Base-by-base conservation (phyloP, 2,888 invertebrate genomes). In the Eustalomyia histrio region DNA sequence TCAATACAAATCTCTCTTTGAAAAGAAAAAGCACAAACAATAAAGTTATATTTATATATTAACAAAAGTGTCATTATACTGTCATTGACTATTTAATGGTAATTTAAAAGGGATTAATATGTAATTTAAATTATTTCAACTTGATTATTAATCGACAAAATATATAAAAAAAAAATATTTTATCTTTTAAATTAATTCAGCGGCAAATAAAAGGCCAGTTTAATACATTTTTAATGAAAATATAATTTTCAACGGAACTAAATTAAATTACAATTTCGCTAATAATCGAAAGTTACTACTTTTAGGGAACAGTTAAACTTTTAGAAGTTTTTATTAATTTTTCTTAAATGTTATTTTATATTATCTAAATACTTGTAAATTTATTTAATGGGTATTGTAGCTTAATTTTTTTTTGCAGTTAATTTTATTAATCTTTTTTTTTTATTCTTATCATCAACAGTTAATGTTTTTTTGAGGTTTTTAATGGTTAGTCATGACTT, bases 71-170 rank as follows among this genome's bases (percentile, higher is more conserved):
- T 55, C 47, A 67, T 78, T 78, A 35, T 61, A 47, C 5, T 67
- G 65, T 78, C 78, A 78, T 53, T 61, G 47, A 78, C 60, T 72
- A 67, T 60, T 78, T 67, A 78, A 67, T 71, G 43, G 21, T 53
- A 43, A 72, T 35, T 78, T 60, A 65, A 72, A 60, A 72, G 12
- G 65, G 67, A 67, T 78, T 72, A 72, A 72, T 61, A 47, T 35
- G 55, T 60, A 67, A 61, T 61, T 55, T 35, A 53, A 65, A 55
- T 72, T 55, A 72, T 65, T 60, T 72, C 21, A 72, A 47, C 0
- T 43, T 21, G 64, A 33, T 71, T 78, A 65, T 43, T 58, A 72
- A 55, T 55, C 35, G 21, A 53, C 53, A 52, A 52, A 12, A 39
- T 53, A 61, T 53, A 61, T 68, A 16, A 0, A 67, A 3, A 29